Evolutionary conservation across 2,113 vertebrate genomes (phyloP).

Genomic region (Cacatua alba): DNA sequence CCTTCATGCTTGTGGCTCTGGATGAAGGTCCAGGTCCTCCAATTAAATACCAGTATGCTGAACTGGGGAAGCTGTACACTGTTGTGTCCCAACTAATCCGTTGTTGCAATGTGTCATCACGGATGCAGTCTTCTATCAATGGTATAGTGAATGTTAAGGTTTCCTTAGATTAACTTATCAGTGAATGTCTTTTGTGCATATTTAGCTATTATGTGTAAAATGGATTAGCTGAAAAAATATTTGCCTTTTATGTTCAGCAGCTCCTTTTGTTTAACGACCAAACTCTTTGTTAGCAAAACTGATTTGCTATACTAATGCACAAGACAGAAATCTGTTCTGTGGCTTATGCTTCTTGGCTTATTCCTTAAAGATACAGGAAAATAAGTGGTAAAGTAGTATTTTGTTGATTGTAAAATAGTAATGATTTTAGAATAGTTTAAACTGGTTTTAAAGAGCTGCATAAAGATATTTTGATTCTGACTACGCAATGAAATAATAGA

Average conservation of each 20-base stretch:
- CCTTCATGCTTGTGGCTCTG: constrained; percentile 98
- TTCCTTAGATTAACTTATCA: neutral
- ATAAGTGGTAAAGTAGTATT: neutral
- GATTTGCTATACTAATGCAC: neutral
- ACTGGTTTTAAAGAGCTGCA: neutral
- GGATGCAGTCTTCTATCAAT: constrained; percentile 99
- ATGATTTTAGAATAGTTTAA: neutral
- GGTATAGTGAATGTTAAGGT: constrained; percentile 74
- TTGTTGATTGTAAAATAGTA: neutral
- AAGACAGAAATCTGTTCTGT: neutral
- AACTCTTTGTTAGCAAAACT: neutral
- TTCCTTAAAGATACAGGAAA: neutral
- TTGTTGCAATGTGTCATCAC: constrained; percentile 95
- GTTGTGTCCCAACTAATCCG: constrained; percentile 97
- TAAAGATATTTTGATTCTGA: neutral
- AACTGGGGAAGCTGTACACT: constrained; percentile 97
- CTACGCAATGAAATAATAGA: neutral
- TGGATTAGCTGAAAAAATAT: neutral
- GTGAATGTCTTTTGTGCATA: neutral
- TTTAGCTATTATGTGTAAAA: neutral
- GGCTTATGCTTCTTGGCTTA: neutral
- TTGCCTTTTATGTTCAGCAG: neutral
- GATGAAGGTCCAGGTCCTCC: constrained; percentile 98
- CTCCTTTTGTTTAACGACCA: neutral
- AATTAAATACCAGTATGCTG: constrained; percentile 98